Evolutionary conservation across 2,797 vertebrate genomes (phyloP), one percentile per base, ranked within the genome.

Genomic region (Pseudopleuronectes americanus): DNA sequence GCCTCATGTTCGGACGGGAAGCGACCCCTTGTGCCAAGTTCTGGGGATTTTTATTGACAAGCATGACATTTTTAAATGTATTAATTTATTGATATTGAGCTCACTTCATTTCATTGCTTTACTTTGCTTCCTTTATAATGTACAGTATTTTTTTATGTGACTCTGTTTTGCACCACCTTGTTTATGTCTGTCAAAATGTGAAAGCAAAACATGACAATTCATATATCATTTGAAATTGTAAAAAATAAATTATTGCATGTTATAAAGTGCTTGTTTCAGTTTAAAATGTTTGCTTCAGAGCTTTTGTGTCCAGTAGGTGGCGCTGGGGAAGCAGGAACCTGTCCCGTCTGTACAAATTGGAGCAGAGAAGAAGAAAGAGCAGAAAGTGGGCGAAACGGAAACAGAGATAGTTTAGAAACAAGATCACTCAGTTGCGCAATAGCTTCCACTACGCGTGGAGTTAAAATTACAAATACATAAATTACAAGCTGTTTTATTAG

Each of bases 81-180:
- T 77, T 84, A 83, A 90, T 84, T 92, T 92, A 90, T 91, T 90
- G 74, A 80, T 38, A 13, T 13, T 38, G 36, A 38, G 2, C 22
- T 83, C 26, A 24, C 31, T 72, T 61, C 14, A 68, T 68, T 67
- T 57, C 22, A 64, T 52, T 68, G 23, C 26, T 59, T 70, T 49
- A 17, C 36, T 64, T 55, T 26, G 8, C 45, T 66, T 45, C n/a
- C 8, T 67, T 17, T 76, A 64, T 73, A 14, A 72, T 89, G 79
- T 75, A 85, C 66, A 87, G 76, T 79, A n/a, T 79, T 75, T 66
- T 47, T 62, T 57, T n/a, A 57, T 38, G 48, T 28, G 28, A 33
- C 14, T 63, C 3, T 68, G 14, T 82, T 70, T 79, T 74, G 58
- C 62, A 64, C 19, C 26, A 26, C 6, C 22, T 73, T 68, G 84